Percentiles rank a stretch among this genome's conserved stretches.
These are phyloP conservation scores for Pimephales promelas DNA, from an alignment of 2,113 vertebrate species.

Conservation along the genomic window DNA sequence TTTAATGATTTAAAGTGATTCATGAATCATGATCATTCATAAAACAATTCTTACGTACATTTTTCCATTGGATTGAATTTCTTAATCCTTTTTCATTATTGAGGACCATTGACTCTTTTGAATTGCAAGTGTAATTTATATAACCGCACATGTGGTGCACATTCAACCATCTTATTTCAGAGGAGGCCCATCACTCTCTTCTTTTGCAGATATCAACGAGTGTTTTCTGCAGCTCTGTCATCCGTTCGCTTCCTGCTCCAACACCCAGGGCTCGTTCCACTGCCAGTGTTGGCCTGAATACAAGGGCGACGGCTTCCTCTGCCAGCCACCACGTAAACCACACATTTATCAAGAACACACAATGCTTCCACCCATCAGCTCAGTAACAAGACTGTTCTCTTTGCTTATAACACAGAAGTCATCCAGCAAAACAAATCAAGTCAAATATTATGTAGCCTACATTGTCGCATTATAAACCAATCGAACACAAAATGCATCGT, in stretches of 20 bases:
- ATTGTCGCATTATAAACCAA: too few species aligned
- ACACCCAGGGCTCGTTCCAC: constrained; percentile 81
- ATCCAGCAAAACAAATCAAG: neutral
- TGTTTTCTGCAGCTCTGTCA: constrained; percentile 81
- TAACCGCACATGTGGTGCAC: neutral
- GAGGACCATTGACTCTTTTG: neutral
- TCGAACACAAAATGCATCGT: neutral
- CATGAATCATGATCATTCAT: neutral
- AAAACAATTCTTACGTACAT: too few species aligned
- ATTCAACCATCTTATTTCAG: neutral
- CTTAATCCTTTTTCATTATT: neutral
- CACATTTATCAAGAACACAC: constrained; percentile 10
- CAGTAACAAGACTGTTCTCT: neutral
- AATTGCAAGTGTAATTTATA: neutral
- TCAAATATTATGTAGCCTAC: constrained; percentile 5
- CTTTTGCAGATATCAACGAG: constrained; percentile 77
- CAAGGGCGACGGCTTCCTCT: constrained; percentile 83
- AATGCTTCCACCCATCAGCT: neutral
- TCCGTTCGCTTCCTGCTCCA: constrained; percentile 76
- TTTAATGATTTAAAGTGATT: neutral
- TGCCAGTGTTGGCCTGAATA: constrained; percentile 81
- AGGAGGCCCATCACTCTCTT: neutral
- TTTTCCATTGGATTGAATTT: too few species aligned
- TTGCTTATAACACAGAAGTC: neutral
- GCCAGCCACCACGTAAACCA: constrained; percentile 73